Evolutionary conservation across 2,113 vertebrate genomes (phyloP).

Genomic region (Protobothrops flavoviridis): DNA sequence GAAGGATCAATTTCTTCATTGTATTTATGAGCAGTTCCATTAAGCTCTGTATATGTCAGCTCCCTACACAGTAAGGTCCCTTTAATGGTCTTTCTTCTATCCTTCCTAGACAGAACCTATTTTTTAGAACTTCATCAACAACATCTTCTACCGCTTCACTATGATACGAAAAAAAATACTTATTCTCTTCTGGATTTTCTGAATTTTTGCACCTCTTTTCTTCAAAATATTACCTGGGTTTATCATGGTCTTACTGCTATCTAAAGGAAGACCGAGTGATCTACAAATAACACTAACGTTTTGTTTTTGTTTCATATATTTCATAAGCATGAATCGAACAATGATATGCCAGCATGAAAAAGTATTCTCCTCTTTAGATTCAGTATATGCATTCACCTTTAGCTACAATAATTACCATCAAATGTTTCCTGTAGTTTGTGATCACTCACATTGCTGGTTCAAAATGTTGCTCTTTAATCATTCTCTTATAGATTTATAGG

Average conservation of each 20-base stretch:
- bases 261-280: background rate
- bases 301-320: background rate
- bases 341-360: background rate
- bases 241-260: background rate
- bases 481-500: background rate
- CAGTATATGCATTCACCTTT: background rate
- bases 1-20: background rate
- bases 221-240: background rate
- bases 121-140: background rate
- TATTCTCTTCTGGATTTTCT: background rate
- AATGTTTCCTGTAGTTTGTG: background rate
- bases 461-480: background rate
- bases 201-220: background rate
- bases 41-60: background rate
- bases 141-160: background rate
- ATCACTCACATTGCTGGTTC: background rate
- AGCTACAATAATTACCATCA: background rate
- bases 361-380: background rate
- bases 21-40: background rate
- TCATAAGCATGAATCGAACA: background rate
- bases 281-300: background rate
- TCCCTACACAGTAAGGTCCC: background rate
- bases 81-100: background rate
- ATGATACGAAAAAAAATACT: background rate
- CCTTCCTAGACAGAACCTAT: background rate